Evolutionary conservation across 2,797 vertebrate genomes (phyloP).

Genomic region (Pygocentrus nattereri): DNA sequence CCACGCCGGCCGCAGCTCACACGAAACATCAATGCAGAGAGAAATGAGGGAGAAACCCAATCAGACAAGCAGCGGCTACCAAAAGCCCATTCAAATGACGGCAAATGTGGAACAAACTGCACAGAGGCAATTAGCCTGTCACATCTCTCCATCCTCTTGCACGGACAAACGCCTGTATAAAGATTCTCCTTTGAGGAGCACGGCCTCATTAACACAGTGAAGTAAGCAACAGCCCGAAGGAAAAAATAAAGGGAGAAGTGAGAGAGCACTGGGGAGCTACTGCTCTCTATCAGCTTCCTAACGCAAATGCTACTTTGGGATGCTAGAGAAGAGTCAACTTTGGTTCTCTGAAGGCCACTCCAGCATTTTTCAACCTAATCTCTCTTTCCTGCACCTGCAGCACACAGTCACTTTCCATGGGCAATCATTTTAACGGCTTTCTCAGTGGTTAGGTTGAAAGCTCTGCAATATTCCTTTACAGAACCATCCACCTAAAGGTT

Average conservation of each 20-base stretch:
- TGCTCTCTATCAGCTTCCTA: neutral
- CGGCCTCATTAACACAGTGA: constrained; percentile 42
- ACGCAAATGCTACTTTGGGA: no score
- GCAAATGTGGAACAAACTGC: constrained; percentile 41
- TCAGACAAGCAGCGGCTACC: constrained; percentile 3
- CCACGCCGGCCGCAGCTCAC: constrained; percentile 2
- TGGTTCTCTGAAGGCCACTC: neutral
- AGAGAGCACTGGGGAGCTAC: neutral
- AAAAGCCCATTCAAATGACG: constrained; percentile 32
- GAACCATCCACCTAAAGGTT: neutral
- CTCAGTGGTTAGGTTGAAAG: neutral
- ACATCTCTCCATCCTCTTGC: constrained; percentile 37
- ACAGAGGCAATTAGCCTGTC: constrained; percentile 32
- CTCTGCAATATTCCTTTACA: neutral
- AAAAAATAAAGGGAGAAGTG: neutral
- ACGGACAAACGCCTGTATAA: neutral
- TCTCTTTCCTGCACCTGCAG: neutral
- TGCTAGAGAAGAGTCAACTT: neutral
- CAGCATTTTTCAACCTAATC: neutral
- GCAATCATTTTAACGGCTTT: neutral
- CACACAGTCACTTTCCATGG: neutral
- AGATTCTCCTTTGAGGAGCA: constrained; percentile 29
- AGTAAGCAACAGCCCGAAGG: neutral
- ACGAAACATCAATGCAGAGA: constrained; percentile 17
- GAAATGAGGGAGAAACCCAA: constrained; percentile 11